Percentiles rank a stretch among this genome's conserved stretches.
phyloP scores from a whole-genome alignment of 1,140 invertebrate species.

The Tetramorium simillimum region DNA sequence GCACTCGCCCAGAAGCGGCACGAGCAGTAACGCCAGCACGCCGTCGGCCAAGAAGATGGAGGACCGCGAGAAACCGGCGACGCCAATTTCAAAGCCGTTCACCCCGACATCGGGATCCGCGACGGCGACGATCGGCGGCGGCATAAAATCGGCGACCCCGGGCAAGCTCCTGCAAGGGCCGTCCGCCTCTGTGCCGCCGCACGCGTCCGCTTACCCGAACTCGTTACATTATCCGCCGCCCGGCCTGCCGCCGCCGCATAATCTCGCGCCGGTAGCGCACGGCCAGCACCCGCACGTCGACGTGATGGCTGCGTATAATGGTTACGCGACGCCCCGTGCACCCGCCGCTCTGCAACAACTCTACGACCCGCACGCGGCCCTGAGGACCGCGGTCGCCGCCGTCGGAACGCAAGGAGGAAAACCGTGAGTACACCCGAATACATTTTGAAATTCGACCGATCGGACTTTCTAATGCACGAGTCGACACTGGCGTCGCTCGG shows the following conservation, averaged over 20 bases:
- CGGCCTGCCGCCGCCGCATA: constrained; percentile 80
- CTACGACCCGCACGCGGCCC: constrained; percentile 89
- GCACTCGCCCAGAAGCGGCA: constrained; percentile 90
- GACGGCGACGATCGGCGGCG: constrained; percentile 75
- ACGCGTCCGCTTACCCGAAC: constrained; percentile 60
- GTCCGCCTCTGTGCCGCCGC: constrained; percentile 77
- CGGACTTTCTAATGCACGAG: not conserved
- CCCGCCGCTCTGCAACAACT: constrained; percentile 83
- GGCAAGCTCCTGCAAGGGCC: constrained; percentile 78
- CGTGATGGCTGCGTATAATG: constrained; percentile 81
- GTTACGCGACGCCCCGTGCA: constrained; percentile 80
- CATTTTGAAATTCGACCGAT: not conserved
- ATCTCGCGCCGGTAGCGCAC: constrained; percentile 80
- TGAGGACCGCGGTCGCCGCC: constrained; percentile 86
- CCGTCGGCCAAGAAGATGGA: constrained; percentile 92
- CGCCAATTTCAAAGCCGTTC: constrained; percentile 95
- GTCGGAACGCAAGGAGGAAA: constrained; percentile 93
- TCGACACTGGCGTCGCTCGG: not conserved
- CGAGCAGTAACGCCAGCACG: constrained; percentile 91
- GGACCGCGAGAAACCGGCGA: constrained; percentile 92
- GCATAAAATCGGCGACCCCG: constrained; percentile 82
- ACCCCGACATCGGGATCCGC: constrained; percentile 91
- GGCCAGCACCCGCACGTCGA: constrained; percentile 82
- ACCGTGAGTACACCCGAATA: constrained; percentile 90
- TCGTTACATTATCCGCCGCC: constrained; percentile 77